phyloP scores from a whole-genome alignment of 2,888 invertebrate genomes.

The Leptinotarsa peninsularis region DNA sequence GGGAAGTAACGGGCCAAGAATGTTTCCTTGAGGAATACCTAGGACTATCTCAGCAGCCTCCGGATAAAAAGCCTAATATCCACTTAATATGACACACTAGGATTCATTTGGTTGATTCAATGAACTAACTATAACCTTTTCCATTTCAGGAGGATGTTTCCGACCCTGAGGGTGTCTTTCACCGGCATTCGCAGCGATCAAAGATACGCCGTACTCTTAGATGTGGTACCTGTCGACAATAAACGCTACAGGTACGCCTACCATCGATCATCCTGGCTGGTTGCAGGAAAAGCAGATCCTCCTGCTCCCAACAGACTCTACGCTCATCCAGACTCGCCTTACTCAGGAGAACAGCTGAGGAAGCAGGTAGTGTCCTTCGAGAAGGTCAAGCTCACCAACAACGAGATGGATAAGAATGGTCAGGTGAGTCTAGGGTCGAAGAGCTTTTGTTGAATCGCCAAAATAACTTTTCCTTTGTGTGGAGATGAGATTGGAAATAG shows the following conservation, averaged over 20 bases:
- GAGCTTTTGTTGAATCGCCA: too few relatives aligned
- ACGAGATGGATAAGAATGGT: conserved; percentile 83
- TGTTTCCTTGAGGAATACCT: too few relatives aligned
- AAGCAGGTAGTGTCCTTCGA: conserved; percentile 86
- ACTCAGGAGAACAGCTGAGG: conserved; percentile 80
- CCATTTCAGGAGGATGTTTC: conserved; percentile 82
- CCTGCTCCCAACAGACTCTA: conserved; percentile 79
- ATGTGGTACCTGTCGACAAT: conserved; percentile 84
- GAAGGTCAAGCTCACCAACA: conserved; percentile 87
- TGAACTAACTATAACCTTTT: not conserved
- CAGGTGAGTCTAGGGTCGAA: conserved; percentile 69
- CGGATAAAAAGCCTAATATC: not conserved
- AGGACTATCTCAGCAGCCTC: too few relatives aligned
- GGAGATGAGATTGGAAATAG: too few relatives aligned
- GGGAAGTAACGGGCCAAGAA: too few relatives aligned
- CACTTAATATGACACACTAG: not conserved
- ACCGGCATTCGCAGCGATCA: conserved; percentile 75
- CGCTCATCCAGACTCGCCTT: conserved; percentile 85
- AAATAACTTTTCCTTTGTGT: too few relatives aligned
- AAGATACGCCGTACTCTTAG: conserved; percentile 80
- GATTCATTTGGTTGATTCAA: not conserved
- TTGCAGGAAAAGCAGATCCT: conserved; percentile 85
- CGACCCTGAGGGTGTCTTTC: conserved; percentile 81
- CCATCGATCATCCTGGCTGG: conserved; percentile 85
- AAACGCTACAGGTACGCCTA: conserved; percentile 86